phyloP scores from a whole-genome alignment of 2,113 vertebrate species.

The Salvelinus sp. region DNA sequence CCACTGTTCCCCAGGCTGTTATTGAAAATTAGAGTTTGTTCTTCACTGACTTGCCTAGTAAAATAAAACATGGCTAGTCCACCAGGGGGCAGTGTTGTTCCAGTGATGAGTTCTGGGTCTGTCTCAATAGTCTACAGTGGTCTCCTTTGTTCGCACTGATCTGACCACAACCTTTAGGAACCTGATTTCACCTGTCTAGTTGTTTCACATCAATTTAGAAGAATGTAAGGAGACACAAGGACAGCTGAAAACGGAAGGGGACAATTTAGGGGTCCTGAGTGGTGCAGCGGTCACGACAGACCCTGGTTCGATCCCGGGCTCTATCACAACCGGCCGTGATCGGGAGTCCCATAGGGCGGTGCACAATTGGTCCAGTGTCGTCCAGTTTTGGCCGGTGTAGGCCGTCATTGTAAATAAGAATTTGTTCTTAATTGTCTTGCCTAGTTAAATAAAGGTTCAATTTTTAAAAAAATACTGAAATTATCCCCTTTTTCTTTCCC shows the following conservation, averaged over 20 bases:
- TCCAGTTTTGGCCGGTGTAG: too few species aligned
- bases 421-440: too few species aligned
- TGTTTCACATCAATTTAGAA: neutral
- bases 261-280: neutral
- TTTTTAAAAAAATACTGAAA: neutral
- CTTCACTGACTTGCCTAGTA: too few species aligned
- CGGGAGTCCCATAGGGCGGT: too few species aligned
- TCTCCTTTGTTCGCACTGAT: neutral
- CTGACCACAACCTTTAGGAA: neutral
- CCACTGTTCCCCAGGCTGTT: too few species aligned
- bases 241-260: neutral
- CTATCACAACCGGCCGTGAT: too few species aligned
- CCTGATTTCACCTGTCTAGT: neutral
- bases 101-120: neutral
- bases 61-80: neutral
- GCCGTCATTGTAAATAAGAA: too few species aligned
- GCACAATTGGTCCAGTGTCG: too few species aligned
- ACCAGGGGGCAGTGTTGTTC: constrained; percentile 57
- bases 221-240: neutral
- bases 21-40: too few species aligned
- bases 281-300: too few species aligned
- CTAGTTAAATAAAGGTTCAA: too few species aligned
- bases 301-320: too few species aligned
- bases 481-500: neutral
- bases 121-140: neutral